Evolutionary conservation across 2,888 invertebrate genomes (phyloP).

Genomic region (Willowsia nigromaculata): DNA sequence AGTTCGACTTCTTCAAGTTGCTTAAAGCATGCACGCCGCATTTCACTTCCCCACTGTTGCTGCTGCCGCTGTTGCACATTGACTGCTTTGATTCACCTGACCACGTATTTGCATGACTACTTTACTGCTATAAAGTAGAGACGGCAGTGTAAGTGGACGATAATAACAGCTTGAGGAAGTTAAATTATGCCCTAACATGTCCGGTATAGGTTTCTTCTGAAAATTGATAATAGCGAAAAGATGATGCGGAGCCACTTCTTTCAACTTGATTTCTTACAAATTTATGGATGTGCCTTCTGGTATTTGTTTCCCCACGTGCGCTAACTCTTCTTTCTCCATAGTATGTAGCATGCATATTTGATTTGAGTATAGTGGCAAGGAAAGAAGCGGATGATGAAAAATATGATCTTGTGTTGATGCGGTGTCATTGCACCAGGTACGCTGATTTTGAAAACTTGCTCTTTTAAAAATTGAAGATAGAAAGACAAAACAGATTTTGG

Average conservation of each 20-base stretch:
- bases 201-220: neutral
- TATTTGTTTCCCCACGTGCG: constrained; percentile 23
- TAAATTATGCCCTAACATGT: constrained; percentile 8
- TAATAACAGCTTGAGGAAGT: constrained; percentile 26
- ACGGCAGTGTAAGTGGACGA: neutral
- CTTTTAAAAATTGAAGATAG: too few relatives aligned
- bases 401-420: neutral
- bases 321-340: neutral
- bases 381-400: too few relatives aligned
- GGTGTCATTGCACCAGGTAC: neutral
- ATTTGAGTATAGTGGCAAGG: too few relatives aligned
- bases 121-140: neutral
- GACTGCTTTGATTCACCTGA: neutral
- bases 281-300: constrained; percentile 25
- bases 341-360: too few relatives aligned
- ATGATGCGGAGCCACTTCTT: constrained; percentile 4
- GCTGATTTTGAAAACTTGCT: neutral
- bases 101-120: neutral
- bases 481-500: too few relatives aligned
- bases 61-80: neutral
- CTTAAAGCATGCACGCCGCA: constrained; percentile 25
- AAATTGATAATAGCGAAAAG: neutral
- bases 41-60: neutral
- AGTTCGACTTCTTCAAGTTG: constrained; percentile 45
- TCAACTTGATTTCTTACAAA: neutral